Evolutionary conservation across 2,888 invertebrate genomes (phyloP).

Genomic region (Cistogaster globosa): DNA sequence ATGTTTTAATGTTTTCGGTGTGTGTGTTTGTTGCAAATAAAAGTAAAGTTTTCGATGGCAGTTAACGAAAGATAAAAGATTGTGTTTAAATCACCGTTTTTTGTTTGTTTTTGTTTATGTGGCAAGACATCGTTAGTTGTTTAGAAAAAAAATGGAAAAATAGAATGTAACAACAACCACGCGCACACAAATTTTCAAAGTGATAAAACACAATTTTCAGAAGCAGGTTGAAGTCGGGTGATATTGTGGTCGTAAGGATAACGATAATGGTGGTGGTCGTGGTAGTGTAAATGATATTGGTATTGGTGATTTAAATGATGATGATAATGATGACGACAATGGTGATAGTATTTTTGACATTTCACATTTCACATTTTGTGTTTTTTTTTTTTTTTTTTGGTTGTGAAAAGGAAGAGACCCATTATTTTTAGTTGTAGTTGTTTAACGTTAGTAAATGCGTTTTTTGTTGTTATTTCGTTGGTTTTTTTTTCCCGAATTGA

Average conservation of each 20-base stretch:
- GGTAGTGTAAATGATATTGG: slow-evolving; percentile 58
- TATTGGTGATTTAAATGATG: too few species aligned
- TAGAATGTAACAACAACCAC: slow-evolving; percentile 3
- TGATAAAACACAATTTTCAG: slow-evolving; percentile 53
- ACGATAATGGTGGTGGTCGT: slow-evolving; percentile 59
- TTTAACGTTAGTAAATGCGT: slow-evolving; percentile 23
- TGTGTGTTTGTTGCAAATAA: slow-evolving; percentile 2
- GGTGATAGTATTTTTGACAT: slow-evolving; percentile 60
- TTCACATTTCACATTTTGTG: slow-evolving; percentile 64
- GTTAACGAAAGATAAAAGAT: slow-evolving; percentile 17
- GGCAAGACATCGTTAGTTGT: slow-evolving; percentile 59
- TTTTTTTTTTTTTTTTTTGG: not conserved
- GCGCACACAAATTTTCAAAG: slow-evolving; percentile 25
- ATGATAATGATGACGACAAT: slow-evolving; percentile 66
- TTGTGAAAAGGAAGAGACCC: not conserved
- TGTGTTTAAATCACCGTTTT: slow-evolving; percentile 27
- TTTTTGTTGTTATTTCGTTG: slow-evolving; percentile 37
- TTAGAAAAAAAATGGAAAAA: not conserved
- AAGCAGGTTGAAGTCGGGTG: slow-evolving; percentile 15
- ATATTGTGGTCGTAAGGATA: slow-evolving; percentile 44
- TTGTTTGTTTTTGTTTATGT: slow-evolving; percentile 39
- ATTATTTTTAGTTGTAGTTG: slow-evolving; percentile 9
- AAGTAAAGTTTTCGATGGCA: slow-evolving; percentile 28
- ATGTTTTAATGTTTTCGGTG: slow-evolving; percentile 1
- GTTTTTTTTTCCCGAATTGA: slow-evolving; percentile 37